A percentile compares a stretch with the other conserved stretches of the same genome.
Conservation (phyloP, 1,140 invertebrate species). For the Druon quercuslanigerum region DNA sequence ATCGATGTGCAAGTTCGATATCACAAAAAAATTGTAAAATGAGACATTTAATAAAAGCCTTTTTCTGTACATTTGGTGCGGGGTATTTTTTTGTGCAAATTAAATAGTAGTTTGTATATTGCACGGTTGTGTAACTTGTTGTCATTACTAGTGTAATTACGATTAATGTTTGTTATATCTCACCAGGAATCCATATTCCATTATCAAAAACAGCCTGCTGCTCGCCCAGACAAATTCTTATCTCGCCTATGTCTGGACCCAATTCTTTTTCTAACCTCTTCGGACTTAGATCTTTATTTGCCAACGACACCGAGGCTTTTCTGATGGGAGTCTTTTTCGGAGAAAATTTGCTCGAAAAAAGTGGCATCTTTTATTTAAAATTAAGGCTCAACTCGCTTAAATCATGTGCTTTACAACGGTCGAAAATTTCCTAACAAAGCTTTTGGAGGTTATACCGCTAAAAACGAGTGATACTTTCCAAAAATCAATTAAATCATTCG, state of each 20-base stretch:
- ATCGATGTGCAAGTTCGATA: too few species aligned
- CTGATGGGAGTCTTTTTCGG: constrained; percentile 78
- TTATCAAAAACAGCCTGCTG: constrained; percentile 80
- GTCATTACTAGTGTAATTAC: too few species aligned
- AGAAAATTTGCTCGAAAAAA: constrained; percentile 75
- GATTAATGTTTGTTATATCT: constrained; percentile 18
- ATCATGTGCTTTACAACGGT: too few species aligned
- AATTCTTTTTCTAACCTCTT: constrained; percentile 78
- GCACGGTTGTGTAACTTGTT: constrained; percentile 60
- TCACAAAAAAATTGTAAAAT: too few species aligned
- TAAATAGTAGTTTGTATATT: neutral
- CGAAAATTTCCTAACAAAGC: too few species aligned
- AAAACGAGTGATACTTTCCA: too few species aligned
- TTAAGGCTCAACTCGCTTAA: neutral
- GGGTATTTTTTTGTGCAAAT: too few species aligned
- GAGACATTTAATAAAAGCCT: too few species aligned
- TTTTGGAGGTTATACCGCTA: too few species aligned
- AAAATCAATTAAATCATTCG: too few species aligned
- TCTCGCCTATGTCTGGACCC: constrained; percentile 76
- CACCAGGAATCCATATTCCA: constrained; percentile 81
- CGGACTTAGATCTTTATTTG: constrained; percentile 78
- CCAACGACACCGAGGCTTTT: constrained; percentile 75
- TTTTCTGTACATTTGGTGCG: too few species aligned
- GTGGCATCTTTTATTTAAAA: constrained; percentile 53
- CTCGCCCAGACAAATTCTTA: constrained; percentile 79